Evolutionary conservation across 2,797 vertebrate genomes (phyloP).

Genomic region (Coccyzus lansbergi): DNA sequence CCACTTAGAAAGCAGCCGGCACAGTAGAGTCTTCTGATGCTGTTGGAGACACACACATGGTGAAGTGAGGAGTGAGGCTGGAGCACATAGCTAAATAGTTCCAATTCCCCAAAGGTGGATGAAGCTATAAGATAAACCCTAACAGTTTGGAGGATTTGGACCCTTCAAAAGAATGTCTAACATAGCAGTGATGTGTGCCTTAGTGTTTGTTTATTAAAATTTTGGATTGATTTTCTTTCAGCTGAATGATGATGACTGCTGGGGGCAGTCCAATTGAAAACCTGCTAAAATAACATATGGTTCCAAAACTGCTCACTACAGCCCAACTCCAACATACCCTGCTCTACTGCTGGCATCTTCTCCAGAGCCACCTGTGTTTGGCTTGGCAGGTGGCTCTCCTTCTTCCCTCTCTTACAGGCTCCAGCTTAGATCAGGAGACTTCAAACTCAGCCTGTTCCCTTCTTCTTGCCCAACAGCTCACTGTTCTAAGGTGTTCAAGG

Average conservation of each 20-base stretch:
- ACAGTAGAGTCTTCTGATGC: background rate
- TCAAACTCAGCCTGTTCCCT: background rate
- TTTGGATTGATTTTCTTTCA: background rate
- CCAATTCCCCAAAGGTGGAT: background rate
- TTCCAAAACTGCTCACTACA: background rate
- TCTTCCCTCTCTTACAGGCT: background rate
- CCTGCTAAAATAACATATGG: conserved; percentile 21
- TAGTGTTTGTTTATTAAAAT: background rate
- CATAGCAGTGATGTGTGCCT: background rate
- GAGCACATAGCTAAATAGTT: background rate
- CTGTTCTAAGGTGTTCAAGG: background rate
- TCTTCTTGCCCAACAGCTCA: background rate
- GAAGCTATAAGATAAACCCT: background rate
- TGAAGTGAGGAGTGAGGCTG: background rate
- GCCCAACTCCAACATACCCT: background rate
- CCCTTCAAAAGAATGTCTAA: background rate
- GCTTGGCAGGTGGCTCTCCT: conserved; percentile 16
- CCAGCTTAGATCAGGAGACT: background rate
- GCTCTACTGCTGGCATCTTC: background rate
- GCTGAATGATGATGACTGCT: background rate
- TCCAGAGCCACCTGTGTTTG: conserved; percentile 35
- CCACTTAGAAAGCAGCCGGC: background rate
- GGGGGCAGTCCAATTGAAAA: background rate
- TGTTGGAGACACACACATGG: background rate
- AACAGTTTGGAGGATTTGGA: background rate